Evolutionary conservation across 2,797 vertebrate species (phyloP).

Genomic region (Carduelis carduelis): DNA sequence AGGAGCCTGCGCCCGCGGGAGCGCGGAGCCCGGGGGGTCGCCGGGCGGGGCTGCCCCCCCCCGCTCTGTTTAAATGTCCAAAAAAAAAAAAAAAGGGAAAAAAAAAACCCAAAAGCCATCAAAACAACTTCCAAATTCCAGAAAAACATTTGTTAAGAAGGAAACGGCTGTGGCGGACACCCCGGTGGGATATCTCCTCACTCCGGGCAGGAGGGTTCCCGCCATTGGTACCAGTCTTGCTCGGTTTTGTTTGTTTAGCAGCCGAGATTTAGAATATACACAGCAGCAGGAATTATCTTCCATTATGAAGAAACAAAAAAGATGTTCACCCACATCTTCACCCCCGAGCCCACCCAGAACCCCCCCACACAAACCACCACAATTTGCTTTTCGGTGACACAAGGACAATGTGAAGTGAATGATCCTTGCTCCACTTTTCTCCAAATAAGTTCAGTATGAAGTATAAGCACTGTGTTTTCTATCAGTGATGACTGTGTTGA

Average conservation of each 20-base stretch:
- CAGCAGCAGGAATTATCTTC: neutral
- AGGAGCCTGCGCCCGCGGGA: neutral
- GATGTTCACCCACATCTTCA: neutral
- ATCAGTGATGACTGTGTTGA: neutral
- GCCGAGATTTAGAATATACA: neutral
- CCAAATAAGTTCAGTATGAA: neutral
- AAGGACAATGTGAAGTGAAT: neutral
- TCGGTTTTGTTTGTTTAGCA: neutral
- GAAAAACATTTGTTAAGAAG: neutral
- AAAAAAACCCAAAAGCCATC: rapidly evolving
- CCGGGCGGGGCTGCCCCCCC: neutral
- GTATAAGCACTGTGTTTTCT: neutral
- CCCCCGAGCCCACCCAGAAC: neutral
- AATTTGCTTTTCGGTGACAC: neutral
- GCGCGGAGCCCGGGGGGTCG: neutral
- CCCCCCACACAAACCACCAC: neutral
- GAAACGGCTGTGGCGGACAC: neutral
- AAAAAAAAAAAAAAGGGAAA: neutral
- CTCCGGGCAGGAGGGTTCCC: neutral
- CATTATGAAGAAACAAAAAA: neutral
- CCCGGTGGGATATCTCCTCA: neutral
- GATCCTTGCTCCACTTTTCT: neutral
- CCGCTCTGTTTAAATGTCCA: neutral
- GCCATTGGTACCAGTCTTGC: neutral
- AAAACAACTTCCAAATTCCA: neutral